phyloP scores from a whole-genome alignment of 92 coral and sea anemone genomes.

The Chrysogorgia sp. region DNA sequence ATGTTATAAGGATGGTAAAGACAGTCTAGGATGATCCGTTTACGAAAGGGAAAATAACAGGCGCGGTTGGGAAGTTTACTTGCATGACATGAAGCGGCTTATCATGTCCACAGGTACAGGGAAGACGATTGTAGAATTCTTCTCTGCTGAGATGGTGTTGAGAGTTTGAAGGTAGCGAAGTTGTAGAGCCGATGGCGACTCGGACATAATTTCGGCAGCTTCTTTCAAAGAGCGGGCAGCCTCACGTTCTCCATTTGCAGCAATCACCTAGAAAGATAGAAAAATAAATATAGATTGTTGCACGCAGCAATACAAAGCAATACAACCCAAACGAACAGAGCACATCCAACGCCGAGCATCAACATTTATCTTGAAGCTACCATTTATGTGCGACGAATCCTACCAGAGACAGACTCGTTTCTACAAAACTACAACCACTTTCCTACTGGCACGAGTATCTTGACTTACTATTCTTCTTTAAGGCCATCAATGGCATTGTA shows the following conservation, averaged over 20 bases:
- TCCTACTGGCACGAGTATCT: too few species aligned
- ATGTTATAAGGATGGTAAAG: too few species aligned
- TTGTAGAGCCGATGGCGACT: conserved; percentile 87
- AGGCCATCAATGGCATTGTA: too few species aligned
- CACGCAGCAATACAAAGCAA: too few species aligned
- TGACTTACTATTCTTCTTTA: too few species aligned
- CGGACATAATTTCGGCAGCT: conserved; percentile 90
- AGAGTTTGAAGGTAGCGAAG: conserved; percentile 89
- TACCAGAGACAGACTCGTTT: too few species aligned
- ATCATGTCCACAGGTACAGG: conserved; percentile 85
- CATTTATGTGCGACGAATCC: too few species aligned
- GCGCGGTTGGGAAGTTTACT: neutral
- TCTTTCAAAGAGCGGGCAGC: conserved; percentile 93
- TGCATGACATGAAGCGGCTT: conserved; percentile 63
- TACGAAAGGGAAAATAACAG: neutral
- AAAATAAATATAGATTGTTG: neutral
- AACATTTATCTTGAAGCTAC: too few species aligned
- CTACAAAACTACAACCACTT: too few species aligned
- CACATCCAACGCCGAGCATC: too few species aligned
- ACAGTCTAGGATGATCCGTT: too few species aligned
- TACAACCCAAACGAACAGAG: too few species aligned
- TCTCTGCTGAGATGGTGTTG: conserved; percentile 93
- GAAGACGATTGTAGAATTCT: conserved; percentile 90
- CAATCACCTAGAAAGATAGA: conserved; percentile 69
- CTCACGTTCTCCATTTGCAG: conserved; percentile 91